phyloP scores from a whole-genome alignment of 1,140 invertebrate genomes.

The Araneus ventricosus region DNA sequence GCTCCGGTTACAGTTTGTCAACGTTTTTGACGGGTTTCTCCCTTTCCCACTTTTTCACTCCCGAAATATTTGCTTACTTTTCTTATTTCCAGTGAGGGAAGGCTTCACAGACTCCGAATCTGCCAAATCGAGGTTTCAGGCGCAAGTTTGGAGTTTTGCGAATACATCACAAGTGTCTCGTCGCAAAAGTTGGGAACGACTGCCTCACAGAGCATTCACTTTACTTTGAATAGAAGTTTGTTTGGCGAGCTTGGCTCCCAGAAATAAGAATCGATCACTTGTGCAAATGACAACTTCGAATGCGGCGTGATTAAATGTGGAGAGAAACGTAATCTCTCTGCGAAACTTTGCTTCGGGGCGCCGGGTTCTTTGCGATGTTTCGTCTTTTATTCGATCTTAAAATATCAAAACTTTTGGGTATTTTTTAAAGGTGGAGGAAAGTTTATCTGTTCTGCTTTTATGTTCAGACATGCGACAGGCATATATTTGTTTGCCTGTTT shows the following conservation, averaged over 20 bases:
- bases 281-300: slow-evolving; percentile 15
- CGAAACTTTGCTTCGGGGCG: not conserved
- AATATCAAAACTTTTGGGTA: not conserved
- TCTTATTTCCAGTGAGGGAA: not conserved
- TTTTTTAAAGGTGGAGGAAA: not conserved
- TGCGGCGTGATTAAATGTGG: not conserved
- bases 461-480: too few species aligned
- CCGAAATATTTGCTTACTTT: slow-evolving; percentile 50
- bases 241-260: not conserved
- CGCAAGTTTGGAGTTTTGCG: slow-evolving; percentile 8
- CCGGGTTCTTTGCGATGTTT: not conserved
- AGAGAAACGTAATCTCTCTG: not conserved
- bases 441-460: too few species aligned
- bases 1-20: slow-evolving; percentile 69
- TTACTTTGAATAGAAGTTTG: slow-evolving; percentile 5
- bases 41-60: not conserved
- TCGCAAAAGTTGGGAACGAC: not conserved
- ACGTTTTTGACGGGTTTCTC: slow-evolving; percentile 61
- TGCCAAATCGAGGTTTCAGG: not conserved
- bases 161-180: not conserved
- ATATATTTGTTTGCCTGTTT: too few species aligned
- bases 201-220: not conserved
- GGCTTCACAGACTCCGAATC: not conserved
- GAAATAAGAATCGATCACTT: slow-evolving; percentile 8
- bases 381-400: not conserved